Evolutionary conservation across 64 coral and sea anemone species (phyloP).

Genomic region (Pocillopora verrucosa): DNA sequence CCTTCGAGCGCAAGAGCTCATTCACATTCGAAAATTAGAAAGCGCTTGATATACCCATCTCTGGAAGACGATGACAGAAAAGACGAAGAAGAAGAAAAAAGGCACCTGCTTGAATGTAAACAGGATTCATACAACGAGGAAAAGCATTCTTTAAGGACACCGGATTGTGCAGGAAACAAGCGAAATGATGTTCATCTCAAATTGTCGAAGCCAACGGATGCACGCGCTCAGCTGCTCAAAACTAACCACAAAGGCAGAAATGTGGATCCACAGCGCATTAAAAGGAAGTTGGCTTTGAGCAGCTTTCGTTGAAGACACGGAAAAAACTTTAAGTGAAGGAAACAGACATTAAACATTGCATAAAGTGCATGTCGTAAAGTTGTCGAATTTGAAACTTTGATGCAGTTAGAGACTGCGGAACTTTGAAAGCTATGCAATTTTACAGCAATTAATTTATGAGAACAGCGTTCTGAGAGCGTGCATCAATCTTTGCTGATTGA

Average conservation of each 20-base stretch:
- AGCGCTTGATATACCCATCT: conserved; percentile 40
- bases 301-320: conserved; percentile 32
- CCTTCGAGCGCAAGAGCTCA: conserved; percentile 30
- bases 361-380: not conserved
- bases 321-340: not conserved
- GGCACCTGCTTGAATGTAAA: not conserved
- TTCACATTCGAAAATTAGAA: conserved; percentile 64
- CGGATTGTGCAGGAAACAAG: conserved; percentile 31
- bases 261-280: conserved; percentile 16
- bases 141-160: conserved; percentile 14
- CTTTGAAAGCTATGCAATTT: conserved; percentile 30
- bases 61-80: conserved; percentile 37
- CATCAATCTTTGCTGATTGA: not conserved
- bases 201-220: not conserved
- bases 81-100: conserved; percentile 13
- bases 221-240: conserved; percentile 8
- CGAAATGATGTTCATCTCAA: not conserved
- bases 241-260: conserved; percentile 32
- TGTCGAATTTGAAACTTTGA: conserved; percentile 16
- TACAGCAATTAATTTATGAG: not conserved
- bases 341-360: not conserved
- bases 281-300: conserved; percentile 59
- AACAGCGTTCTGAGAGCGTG: conserved; percentile 28
- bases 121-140: not conserved
- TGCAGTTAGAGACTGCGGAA: not conserved